Conservation (phyloP, 53 echinoderm and acorn worm species). For the Stichopus horrens region DNA sequence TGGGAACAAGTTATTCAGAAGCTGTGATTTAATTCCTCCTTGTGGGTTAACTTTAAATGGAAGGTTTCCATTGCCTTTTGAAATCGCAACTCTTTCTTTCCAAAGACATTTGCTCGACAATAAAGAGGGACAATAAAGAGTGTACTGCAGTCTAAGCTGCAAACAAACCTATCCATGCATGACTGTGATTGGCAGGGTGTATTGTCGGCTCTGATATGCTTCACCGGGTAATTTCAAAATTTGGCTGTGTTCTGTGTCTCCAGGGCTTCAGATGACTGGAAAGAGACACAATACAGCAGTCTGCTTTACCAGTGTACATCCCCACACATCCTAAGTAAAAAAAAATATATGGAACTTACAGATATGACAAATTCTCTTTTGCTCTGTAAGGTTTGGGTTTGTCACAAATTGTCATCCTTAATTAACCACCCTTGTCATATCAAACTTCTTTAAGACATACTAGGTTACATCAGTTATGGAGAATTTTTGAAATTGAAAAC, state of each 20-base stretch:
- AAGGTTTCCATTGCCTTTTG: not conserved
- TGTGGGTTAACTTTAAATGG: not conserved
- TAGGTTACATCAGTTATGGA: conserved; percentile 1
- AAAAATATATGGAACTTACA: too few species aligned
- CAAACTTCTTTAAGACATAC: not conserved
- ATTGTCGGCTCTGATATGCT: not conserved
- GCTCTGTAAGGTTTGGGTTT: too few species aligned
- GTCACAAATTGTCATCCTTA: not conserved
- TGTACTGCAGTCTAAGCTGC: not conserved
- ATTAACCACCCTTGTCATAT: not conserved
- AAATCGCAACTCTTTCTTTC: not conserved
- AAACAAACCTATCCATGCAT: not conserved
- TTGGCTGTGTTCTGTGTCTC: not conserved
- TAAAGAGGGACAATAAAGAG: not conserved
- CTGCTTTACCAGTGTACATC: not conserved
- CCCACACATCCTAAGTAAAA: not conserved
- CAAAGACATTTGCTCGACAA: not conserved
- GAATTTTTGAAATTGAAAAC: not conserved
- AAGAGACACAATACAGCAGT: not conserved
- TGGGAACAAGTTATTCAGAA: not conserved
- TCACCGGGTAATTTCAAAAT: not conserved
- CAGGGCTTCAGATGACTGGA: not conserved
- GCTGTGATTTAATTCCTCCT: not conserved
- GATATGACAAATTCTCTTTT: too few species aligned
- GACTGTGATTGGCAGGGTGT: not conserved